Evolutionary conservation across 1,140 invertebrate species (phyloP), one percentile per base, ranked within the genome.

Genomic region (Diachasmimorpha longicaudata): DNA sequence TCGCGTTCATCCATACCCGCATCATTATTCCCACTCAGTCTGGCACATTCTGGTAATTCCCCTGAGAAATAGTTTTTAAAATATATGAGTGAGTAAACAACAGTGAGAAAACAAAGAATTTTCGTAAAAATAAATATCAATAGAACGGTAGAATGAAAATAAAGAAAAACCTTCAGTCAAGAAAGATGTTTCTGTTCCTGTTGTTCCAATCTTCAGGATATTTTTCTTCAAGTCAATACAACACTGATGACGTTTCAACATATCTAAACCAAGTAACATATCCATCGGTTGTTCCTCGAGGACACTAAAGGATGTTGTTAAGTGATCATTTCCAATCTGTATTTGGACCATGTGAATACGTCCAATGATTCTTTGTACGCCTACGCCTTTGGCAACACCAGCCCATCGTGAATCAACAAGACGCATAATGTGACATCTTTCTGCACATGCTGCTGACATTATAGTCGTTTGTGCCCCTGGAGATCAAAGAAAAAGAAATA

Each of bases 251-350:
- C 98, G 90, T 89, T 97, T 98, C 0, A 99, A 90, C 97, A 99
- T 99, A 84, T 99, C 98, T 36, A 99, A 90, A 0, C 98, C 98
- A 5, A 99, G 89, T 19, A 99, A 88, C 96, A 99, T 99, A 83
- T 99, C 98, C 97, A 99, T 99, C 4, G 96, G 95, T 86, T 99
- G 98, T 79, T 99, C 95, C 86, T 98, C 96, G 21, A 99, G 90
- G n/a, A 99, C 97, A 25, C 96, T 98, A 88, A 99, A 99, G 5
- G 97, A 98, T 0, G 97, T 97, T 1, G 97, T 96, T 10, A 99
- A 90, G 89, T 96, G 97, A 84, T 97, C 96, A 79, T 94, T 94
- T 79, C 96, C 96, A 78, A 99, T 99, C 88, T 98, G 95, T 84
- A 99, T 96, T 88, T 99, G 97, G 72, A 97, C 96, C 94, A 99